Conservation (phyloP, 2,797 vertebrate genomes). For the Epinephelus awoara region DNA sequence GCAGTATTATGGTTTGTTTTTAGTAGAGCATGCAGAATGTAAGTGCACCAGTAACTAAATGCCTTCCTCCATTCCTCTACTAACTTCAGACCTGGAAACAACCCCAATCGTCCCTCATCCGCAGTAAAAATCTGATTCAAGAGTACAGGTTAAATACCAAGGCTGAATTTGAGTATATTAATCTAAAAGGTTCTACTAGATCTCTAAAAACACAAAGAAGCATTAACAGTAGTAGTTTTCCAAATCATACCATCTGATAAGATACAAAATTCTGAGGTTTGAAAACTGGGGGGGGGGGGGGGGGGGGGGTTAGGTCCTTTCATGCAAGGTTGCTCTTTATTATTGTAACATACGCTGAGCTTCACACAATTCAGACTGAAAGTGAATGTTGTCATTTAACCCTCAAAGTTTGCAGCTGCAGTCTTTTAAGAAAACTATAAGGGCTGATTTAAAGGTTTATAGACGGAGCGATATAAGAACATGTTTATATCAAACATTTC, state of each 20-base stretch:
- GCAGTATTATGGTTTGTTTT: conserved; percentile 25
- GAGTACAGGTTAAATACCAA: conserved; percentile 15
- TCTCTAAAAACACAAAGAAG: conserved; percentile 52
- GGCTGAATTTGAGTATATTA: conserved; percentile 22
- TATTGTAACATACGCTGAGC: background rate
- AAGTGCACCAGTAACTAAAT: conserved; percentile 7
- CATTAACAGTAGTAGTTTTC: conserved; percentile 45
- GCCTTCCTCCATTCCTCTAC: background rate
- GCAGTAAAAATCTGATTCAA: background rate
- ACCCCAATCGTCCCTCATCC: background rate
- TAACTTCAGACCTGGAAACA: background rate
- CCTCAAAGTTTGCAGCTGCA: conserved; percentile 4
- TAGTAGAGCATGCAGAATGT: conserved; percentile 48
- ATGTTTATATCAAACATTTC: background rate
- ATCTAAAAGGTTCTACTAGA: conserved; percentile 44
- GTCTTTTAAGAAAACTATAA: background rate
- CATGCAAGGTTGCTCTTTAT: conserved; percentile 16
- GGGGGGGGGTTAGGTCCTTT: conserved; percentile 6
- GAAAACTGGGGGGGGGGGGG: background rate
- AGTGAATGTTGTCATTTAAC: background rate
- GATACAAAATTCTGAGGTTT: conserved; percentile 47
- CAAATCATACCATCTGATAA: conserved; percentile 34
- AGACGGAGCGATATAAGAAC: conserved; percentile 1
- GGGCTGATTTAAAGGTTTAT: conserved; percentile 27
- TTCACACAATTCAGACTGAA: background rate